Evolutionary conservation across 2,113 vertebrate species (phyloP).

Genomic region (Petrocephalus microphthalmus): DNA sequence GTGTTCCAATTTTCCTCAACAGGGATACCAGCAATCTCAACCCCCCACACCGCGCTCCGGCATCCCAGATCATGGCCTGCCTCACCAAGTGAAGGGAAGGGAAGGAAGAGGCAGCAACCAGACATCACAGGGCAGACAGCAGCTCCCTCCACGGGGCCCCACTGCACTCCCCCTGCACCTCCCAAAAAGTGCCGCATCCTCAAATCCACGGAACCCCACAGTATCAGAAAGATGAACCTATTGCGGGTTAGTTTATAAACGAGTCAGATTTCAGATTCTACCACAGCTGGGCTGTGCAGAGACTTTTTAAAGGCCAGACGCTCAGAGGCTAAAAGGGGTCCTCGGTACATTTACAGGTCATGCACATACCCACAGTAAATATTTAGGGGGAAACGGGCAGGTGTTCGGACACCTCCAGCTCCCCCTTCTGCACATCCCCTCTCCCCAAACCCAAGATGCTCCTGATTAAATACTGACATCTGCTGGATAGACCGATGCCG

Average conservation of each 20-base stretch:
- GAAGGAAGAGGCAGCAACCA: neutral
- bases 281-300: neutral
- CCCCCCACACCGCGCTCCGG: neutral
- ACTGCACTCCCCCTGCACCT: neutral
- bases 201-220: neutral
- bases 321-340: neutral
- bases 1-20: neutral
- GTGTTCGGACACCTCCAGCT: neutral
- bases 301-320: neutral
- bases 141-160: neutral
- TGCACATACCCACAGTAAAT: neutral
- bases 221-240: neutral
- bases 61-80: neutral
- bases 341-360: neutral
- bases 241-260: neutral
- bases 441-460: neutral
- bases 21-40: too few relatives aligned
- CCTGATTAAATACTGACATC: slow-evolving; percentile 18
- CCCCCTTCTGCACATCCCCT: neutral
- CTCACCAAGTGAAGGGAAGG: neutral
- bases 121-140: neutral
- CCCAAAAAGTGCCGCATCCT: neutral
- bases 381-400: neutral
- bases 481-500: slow-evolving; percentile 7
- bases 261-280: neutral